Evolutionary conservation across 2,113 vertebrate species (phyloP).

Genomic region (Scartelaos histophorus): DNA sequence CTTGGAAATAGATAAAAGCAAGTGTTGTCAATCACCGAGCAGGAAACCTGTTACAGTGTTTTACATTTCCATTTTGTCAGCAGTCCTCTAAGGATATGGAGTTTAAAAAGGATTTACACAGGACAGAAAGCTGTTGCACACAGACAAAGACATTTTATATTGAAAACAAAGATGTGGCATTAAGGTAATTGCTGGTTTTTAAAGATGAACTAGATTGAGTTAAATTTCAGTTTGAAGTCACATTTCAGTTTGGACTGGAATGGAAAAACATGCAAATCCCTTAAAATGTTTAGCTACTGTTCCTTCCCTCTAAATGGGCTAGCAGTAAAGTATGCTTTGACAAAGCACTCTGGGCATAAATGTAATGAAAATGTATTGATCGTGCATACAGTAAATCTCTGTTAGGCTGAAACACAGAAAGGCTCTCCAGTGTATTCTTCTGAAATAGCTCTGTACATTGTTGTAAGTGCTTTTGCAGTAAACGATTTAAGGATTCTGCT

Average conservation of each 20-base stretch:
- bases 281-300: neutral
- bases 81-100: neutral
- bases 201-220: neutral
- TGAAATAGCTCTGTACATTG: neutral
- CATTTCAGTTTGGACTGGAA: neutral
- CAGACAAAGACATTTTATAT: neutral
- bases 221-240: neutral
- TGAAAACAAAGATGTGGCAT: neutral
- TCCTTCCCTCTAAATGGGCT: neutral
- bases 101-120: neutral
- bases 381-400: conserved; percentile 7
- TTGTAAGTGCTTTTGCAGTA: neutral
- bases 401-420: conserved; percentile 5
- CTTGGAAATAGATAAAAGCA: neutral
- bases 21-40: neutral
- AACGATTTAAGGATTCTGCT: neutral
- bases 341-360: neutral
- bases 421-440: conserved; percentile 1
- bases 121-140: neutral
- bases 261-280: neutral
- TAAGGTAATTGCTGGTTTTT: neutral
- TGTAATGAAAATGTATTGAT: conserved; percentile 22
- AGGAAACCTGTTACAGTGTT: neutral
- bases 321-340: neutral
- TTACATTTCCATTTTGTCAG: neutral